A percentile compares a stretch with the other conserved stretches of the same genome.
phyloP scores from a whole-genome alignment of 2,888 invertebrate species.

The Cephonodes hylas region DNA sequence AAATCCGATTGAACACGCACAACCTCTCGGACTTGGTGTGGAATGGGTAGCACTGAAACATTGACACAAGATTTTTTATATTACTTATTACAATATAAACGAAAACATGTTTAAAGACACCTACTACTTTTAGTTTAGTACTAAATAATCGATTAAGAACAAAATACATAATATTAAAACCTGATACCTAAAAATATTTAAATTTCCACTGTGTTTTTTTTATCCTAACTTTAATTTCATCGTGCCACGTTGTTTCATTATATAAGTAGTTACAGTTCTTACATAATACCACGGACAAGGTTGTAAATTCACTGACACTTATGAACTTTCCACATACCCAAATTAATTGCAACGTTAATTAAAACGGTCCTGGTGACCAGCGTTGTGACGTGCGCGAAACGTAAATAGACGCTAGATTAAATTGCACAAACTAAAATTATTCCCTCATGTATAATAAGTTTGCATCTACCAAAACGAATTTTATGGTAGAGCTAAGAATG shows the following conservation, averaged over 20 bases:
- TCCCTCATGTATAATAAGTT: slow-evolving; percentile 28
- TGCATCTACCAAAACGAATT: slow-evolving; percentile 31
- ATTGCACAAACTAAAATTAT: slow-evolving; percentile 25
- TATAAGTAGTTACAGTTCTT: not conserved
- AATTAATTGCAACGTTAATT: slow-evolving; percentile 34
- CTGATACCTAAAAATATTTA: no score
- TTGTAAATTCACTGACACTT: not conserved
- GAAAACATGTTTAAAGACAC: no score
- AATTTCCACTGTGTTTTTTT: not conserved
- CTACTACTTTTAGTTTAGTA: no score
- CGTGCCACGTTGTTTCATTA: not conserved
- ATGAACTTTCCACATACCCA: not conserved
- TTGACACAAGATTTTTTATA: no score
- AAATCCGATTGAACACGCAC: no score
- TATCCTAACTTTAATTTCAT: not conserved
- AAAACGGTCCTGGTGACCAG: slow-evolving; percentile 31
- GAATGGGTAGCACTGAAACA: no score
- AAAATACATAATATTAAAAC: no score
- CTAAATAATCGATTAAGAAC: no score
- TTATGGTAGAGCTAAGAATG: slow-evolving; percentile 22
- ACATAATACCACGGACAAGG: not conserved
- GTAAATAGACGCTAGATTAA: slow-evolving; percentile 27
- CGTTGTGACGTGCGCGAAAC: slow-evolving; percentile 23
- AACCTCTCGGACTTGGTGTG: no score
- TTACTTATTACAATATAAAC: no score